Percentiles rank a stretch among this genome's conserved stretches.
phyloP scores from a whole-genome alignment of 1,140 invertebrate genomes.

The Calliopsis andreniformis region DNA sequence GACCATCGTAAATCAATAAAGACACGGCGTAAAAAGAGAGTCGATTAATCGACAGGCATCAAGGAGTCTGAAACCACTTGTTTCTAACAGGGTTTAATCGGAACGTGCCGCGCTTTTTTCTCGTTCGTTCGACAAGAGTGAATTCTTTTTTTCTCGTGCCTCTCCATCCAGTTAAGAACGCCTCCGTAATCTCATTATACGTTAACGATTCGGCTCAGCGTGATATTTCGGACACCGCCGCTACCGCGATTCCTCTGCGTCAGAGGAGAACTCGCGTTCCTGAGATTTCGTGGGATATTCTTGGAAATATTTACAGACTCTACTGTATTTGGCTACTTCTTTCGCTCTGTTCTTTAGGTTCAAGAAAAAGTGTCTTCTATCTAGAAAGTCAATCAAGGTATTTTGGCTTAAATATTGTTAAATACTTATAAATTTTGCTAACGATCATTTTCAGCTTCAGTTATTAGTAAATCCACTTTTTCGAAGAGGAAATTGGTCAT shows the following conservation, averaged over 20 bases:
- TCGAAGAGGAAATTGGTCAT: neutral
- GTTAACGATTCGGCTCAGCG: conserved; percentile 69
- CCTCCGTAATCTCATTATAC: conserved; percentile 71
- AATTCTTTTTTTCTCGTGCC: conserved; percentile 49
- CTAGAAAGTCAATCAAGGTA: too few species aligned
- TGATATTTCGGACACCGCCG: conserved; percentile 61
- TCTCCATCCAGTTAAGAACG: conserved; percentile 34
- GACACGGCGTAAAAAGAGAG: conserved; percentile 16
- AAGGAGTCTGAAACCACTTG: conserved; percentile 35
- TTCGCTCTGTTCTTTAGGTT: too few species aligned
- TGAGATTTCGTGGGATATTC: too few species aligned
- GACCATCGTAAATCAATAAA: conserved; percentile 18
- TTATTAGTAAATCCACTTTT: conserved; percentile 2
- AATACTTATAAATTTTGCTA: too few species aligned
- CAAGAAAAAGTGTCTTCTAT: too few species aligned
- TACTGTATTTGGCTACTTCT: too few species aligned
- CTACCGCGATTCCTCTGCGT: conserved; percentile 47
- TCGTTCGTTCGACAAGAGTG: conserved; percentile 45
- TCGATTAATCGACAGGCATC: conserved; percentile 42
- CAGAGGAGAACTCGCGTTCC: neutral
- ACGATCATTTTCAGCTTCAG: neutral
- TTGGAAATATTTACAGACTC: too few species aligned
- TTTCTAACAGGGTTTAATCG: conserved; percentile 63
- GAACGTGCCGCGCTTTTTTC: conserved; percentile 60
- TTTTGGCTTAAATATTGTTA: too few species aligned